phyloP scores from a whole-genome alignment of 1,140 invertebrate genomes.

The Thereuonema tuberculata region DNA sequence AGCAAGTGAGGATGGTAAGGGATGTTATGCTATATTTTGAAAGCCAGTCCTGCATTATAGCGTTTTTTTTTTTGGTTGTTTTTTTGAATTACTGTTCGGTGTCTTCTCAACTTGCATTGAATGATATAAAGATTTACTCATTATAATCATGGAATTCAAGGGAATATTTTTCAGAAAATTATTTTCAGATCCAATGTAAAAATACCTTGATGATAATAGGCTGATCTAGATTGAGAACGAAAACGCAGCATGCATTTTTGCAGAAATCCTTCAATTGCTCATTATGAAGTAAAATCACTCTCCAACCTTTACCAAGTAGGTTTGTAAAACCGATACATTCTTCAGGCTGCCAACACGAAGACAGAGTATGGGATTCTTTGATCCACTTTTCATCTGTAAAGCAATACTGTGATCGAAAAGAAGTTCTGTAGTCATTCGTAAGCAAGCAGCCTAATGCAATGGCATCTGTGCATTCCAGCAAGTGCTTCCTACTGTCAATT shows the following conservation, averaged over 20 bases:
- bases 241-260: not conserved
- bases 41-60: not conserved
- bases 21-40: not conserved
- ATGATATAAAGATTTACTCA: not conserved
- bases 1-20: not conserved
- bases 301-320: not conserved
- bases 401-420: not conserved
- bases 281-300: not conserved
- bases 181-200: not conserved
- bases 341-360: not conserved
- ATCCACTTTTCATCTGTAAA: not conserved
- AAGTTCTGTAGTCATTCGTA: not conserved
- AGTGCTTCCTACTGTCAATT: too few relatives aligned
- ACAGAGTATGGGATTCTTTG: not conserved
- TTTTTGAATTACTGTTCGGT: too few relatives aligned
- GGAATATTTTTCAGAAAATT: not conserved
- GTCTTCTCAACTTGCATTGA: too few relatives aligned
- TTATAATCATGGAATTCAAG: not conserved
- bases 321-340: not conserved
- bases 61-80: not conserved
- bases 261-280: not conserved
- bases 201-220: not conserved
- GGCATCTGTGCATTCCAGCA: not conserved
- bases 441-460: not conserved
- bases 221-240: not conserved